Base-by-base conservation (phyloP, 1,140 invertebrate species). In the Leptopilina boulardi region DNA sequence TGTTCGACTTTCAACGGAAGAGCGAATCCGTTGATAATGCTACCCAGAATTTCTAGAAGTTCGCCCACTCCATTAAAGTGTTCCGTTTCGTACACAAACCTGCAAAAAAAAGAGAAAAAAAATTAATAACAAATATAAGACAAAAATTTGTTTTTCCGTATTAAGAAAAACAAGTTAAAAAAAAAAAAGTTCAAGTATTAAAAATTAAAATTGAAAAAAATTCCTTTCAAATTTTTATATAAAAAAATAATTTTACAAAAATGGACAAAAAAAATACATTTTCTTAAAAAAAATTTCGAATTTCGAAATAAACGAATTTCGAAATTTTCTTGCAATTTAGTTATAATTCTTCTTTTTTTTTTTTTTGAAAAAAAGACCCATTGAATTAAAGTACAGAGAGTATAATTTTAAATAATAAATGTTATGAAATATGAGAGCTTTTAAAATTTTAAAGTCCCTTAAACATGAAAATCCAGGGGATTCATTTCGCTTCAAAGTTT, bases 61-160 rank as follows among this genome's bases (percentile, higher is more conserved):
- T 99, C 99, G 79, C 97, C 98, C 80, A 99, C 97, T 81, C 99
- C 99, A 92, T 99, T 99, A 91, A 99, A 99, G 91, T 99, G 98
- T 93, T 99, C 99, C 82, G 98, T 99, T 94, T 99, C 99, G 92
- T 99, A 99, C 84, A 99, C 98, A 93, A 99, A 99, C 93, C 98
- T 96, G 88, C 91, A 92, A 90, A n/a, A n/a, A n/a, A n/a, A n/a
- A n/a, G n/a, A n/a, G n/a, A n/a, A n/a, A n/a, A n/a, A n/a, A n/a
- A n/a, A 84, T 76, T 80, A 80, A 72, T 70, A 82, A 79, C 47
- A 59, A n/a, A 75, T 56, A 75, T 74, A 59, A 41, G 18, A 15
- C 1, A 51, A 70, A 47, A n/a, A n/a, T n/a, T 66, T 71, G 2
- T n/a, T 13, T 56, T 56, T 19, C 9, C n/a, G n/a, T 38, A 38